Conservation (phyloP, 2,113 vertebrate genomes). For the Glareola pratincola region DNA sequence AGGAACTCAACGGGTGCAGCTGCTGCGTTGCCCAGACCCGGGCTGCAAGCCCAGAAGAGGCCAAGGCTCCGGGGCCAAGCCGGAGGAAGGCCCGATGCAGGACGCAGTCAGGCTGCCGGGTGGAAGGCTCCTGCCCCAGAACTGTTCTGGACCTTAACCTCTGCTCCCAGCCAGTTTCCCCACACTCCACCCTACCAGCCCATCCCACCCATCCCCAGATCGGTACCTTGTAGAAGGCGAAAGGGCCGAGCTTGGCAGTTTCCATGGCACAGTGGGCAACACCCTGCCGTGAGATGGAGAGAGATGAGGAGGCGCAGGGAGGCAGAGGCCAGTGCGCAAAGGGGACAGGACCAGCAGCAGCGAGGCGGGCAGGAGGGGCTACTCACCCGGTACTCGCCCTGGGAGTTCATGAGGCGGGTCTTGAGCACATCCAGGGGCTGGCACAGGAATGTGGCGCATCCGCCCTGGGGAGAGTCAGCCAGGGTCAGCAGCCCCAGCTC, state of each 20-base stretch:
- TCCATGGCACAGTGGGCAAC: constrained; percentile 87
- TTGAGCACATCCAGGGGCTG: constrained; percentile 95
- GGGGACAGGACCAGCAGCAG: neutral
- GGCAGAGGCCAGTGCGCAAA: accelerated
- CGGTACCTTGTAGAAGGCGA: constrained; percentile 93
- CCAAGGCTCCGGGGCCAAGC: neutral
- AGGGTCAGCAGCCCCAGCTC: neutral
- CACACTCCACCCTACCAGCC: neutral
- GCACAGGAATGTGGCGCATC: constrained; percentile 93
- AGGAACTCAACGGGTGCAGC: neutral
- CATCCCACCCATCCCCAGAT: accelerated
- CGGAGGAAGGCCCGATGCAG: accelerated
- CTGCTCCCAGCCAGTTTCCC: neutral
- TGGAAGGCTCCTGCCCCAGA: neutral
- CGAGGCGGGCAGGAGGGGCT: accelerated
- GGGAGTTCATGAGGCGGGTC: constrained; percentile 94
- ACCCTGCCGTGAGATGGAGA: constrained; percentile 71
- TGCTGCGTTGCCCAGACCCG: neutral
- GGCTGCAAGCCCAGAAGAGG: neutral
- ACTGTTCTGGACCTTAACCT: neutral
- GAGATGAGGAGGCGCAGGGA: neutral
- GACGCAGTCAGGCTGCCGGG: neutral
- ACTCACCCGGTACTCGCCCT: constrained; percentile 91
- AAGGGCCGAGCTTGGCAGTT: constrained; percentile 87
- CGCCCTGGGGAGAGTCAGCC: constrained; percentile 75